These are phyloP conservation scores for Celastrina argiolus DNA, from an alignment of 2,888 invertebrate species.

Conservation along the genomic window DNA sequence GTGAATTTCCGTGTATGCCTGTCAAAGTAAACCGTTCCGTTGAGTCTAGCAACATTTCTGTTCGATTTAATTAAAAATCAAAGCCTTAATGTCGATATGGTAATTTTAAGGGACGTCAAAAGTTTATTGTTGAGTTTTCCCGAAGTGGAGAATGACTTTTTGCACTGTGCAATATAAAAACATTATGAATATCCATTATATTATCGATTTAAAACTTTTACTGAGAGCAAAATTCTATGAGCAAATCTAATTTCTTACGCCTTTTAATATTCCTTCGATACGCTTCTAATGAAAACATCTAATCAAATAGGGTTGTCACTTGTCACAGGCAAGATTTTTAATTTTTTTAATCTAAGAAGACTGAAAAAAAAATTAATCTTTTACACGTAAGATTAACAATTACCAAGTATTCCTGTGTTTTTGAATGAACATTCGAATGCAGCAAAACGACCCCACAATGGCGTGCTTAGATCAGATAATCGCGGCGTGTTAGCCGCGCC, in stretches of 20 bases:
- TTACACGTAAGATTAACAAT: neutral
- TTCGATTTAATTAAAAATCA: conserved; percentile 10
- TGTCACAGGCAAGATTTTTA: neutral
- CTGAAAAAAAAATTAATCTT: neutral
- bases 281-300: neutral
- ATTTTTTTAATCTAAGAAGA: neutral
- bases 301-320: conserved; percentile 3
- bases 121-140: neutral
- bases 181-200: no score
- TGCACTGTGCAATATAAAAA: no score
- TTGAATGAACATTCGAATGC: conserved; percentile 14
- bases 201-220: neutral
- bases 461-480: conserved; percentile 44
- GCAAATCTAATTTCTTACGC: neutral
- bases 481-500: conserved; percentile 52
- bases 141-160: no score
- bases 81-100: neutral
- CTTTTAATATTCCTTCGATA: neutral
- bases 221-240: neutral
- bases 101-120: neutral
- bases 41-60: conserved; percentile 3
- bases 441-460: conserved; percentile 33
- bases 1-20: conserved; percentile 15
- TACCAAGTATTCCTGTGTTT: neutral
- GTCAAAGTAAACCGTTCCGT: conserved; percentile 3